These are phyloP conservation scores for Menura novaehollandiae DNA, from an alignment of 2,113 vertebrate species.

Conservation along the genomic window DNA sequence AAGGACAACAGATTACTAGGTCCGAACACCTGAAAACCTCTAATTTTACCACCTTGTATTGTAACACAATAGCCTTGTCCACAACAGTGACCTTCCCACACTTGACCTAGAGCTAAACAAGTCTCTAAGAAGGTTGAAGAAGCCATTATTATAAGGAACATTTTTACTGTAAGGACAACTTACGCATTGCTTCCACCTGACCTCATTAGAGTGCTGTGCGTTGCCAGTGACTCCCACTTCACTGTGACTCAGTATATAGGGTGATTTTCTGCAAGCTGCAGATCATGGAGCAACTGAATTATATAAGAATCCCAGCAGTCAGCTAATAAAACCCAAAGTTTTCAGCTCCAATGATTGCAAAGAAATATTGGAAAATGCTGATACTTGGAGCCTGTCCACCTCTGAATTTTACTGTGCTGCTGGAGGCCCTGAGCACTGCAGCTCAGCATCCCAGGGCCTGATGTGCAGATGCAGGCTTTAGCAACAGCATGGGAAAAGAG, in stretches of 20 bases:
- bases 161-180: not conserved
- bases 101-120: not conserved
- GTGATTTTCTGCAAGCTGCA: not conserved
- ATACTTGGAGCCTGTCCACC: not conserved
- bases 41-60: not conserved
- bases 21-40: not conserved
- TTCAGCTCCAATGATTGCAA: not conserved
- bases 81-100: not conserved
- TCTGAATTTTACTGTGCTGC: not conserved
- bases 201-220: not conserved
- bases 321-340: not conserved
- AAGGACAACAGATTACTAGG: constrained; percentile 8
- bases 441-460: not conserved
- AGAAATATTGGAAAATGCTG: not conserved
- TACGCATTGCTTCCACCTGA: not conserved
- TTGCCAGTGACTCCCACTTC: not conserved
- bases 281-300: not conserved
- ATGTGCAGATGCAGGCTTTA: not conserved
- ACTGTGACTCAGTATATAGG: not conserved
- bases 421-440: not conserved
- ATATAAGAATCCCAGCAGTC: not conserved
- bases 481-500: not conserved
- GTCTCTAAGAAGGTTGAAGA: not conserved
- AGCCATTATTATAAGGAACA: not conserved
- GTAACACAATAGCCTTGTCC: not conserved